Conservation (phyloP, 2,888 invertebrate species). For the Oscheius onirici region DNA sequence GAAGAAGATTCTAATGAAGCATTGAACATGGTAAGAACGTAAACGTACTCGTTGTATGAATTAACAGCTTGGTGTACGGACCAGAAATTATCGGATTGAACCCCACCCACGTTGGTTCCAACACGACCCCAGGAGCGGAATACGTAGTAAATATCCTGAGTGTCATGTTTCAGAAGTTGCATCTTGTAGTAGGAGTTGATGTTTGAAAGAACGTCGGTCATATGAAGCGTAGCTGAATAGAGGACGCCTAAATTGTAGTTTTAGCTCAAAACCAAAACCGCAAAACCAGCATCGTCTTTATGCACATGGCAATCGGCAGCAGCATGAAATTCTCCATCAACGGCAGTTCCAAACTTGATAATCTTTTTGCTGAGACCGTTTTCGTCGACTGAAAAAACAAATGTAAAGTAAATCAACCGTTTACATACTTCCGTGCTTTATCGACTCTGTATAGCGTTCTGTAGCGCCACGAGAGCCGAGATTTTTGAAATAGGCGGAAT, state of each 20-base stretch:
- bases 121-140: constrained; percentile 96
- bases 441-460: neutral
- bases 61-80: constrained; percentile 61
- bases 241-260: constrained; percentile 39
- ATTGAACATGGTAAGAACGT: no score
- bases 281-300: constrained; percentile 45
- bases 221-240: constrained; percentile 57
- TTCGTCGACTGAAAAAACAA: neutral
- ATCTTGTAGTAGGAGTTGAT: constrained; percentile 95
- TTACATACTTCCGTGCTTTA: neutral
- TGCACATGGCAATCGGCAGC: constrained; percentile 63
- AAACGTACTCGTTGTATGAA: constrained; percentile 52
- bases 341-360: constrained; percentile 86
- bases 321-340: constrained; percentile 84
- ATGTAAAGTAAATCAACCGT: neutral
- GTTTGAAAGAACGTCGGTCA: constrained; percentile 85
- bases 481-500: constrained; percentile 3
- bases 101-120: constrained; percentile 87
- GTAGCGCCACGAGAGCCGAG: constrained; percentile 4
- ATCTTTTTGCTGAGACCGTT: constrained; percentile 68
- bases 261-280: neutral
- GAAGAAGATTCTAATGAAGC: constrained; percentile 76
- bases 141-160: constrained; percentile 77
- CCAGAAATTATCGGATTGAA: constrained; percentile 68
- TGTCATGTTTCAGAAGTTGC: constrained; percentile 85